Conservation (phyloP, 2,797 vertebrate species). For the Tachyglossus aculeatus region DNA sequence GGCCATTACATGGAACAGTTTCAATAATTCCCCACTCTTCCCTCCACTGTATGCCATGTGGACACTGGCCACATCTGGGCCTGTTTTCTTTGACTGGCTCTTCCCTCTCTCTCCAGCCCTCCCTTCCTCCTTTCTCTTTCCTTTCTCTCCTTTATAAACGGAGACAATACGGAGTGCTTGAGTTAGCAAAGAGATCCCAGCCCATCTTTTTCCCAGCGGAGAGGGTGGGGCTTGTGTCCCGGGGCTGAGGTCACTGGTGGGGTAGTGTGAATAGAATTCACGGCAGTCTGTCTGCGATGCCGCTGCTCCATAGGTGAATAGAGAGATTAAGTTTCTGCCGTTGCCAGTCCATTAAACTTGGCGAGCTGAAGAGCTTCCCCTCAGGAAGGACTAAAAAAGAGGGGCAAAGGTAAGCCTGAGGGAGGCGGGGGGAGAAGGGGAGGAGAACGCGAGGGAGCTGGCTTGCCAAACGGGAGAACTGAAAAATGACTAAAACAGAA, state of each 20-base stretch:
- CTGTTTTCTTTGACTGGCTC: constrained; percentile 14
- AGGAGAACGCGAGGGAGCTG: neutral
- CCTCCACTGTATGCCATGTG: no score
- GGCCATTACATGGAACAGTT: constrained; percentile 25
- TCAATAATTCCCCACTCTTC: constrained; percentile 51
- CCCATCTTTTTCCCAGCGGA: constrained; percentile 18
- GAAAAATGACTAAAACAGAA: constrained; percentile 59
- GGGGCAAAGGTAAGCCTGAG: constrained; percentile 49
- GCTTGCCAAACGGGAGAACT: neutral
- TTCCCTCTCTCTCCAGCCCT: constrained; percentile 29
- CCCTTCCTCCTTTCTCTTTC: constrained; percentile 25
- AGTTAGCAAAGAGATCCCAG: constrained; percentile 36
- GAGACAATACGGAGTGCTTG: constrained; percentile 38
- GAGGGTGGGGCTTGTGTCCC: constrained; percentile 51
- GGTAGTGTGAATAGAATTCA: constrained; percentile 60
- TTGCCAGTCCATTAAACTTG: constrained; percentile 41
- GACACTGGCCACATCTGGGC: constrained; percentile 74
- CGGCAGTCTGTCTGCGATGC: constrained; percentile 15
- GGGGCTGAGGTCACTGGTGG: constrained; percentile 62
- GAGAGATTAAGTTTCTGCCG: constrained; percentile 36
- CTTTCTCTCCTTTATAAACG: constrained; percentile 53
- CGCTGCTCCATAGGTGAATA: neutral
- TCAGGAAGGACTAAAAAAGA: constrained; percentile 31
- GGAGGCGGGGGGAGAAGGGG: neutral
- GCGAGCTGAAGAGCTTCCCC: constrained; percentile 53